Conservation (phyloP, 30 jellyfish, hydroid and myxozoan species). For the Aurelia aurita complex sp. Pacific region DNA sequence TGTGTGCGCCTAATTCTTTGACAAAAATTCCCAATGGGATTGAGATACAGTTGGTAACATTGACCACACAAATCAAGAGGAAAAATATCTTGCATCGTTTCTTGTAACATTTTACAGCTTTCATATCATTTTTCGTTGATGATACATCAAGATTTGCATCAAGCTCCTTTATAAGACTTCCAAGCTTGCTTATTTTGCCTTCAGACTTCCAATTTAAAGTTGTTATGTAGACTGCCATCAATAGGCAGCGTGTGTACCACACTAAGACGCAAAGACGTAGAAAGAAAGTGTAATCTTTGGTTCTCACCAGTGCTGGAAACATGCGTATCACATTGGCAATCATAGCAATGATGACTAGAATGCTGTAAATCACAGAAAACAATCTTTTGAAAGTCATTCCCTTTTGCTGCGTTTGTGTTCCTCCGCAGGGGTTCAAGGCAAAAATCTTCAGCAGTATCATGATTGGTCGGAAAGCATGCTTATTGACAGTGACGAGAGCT, state of each 20-base stretch:
- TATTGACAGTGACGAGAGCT: no score
- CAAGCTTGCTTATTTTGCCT: slow-evolving; percentile 15
- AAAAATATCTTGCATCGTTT: not conserved
- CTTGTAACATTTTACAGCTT: not conserved
- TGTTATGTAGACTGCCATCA: not conserved
- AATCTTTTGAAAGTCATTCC: no score
- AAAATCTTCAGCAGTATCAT: no score
- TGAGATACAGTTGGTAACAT: not conserved
- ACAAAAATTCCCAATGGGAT: slow-evolving; percentile 15
- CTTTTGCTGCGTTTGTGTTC: no score
- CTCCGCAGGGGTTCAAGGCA: no score
- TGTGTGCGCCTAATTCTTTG: not conserved
- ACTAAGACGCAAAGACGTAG: slow-evolving; percentile 11
- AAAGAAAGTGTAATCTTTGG: not conserved
- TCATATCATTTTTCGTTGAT: not conserved
- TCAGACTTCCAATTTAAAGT: not conserved
- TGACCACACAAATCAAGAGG: not conserved
- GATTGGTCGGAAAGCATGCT: no score
- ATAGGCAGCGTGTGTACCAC: slow-evolving; percentile 38
- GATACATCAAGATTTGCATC: slow-evolving; percentile 9
- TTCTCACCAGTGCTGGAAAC: no score
- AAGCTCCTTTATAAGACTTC: slow-evolving; percentile 12
- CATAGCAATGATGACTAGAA: no score
- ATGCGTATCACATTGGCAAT: no score
- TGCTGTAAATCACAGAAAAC: no score